Evolutionary conservation across 2,797 vertebrate species (phyloP).

Genomic region (Trachurus trachurus): DNA sequence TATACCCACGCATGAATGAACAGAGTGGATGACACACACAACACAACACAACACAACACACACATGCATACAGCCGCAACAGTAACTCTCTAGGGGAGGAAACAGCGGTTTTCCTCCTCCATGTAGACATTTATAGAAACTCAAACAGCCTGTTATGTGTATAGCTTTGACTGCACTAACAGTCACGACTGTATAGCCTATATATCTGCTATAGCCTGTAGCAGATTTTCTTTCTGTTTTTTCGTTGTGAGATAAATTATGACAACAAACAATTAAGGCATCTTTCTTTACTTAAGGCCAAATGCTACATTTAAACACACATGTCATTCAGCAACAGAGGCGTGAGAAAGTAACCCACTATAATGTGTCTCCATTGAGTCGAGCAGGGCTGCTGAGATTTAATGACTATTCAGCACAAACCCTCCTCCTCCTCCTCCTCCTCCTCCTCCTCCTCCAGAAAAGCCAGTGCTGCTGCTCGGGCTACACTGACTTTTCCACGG

Average conservation of each 20-base stretch:
- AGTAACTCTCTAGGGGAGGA: constrained; percentile 19
- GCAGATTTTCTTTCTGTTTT: background rate
- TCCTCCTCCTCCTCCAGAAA: constrained; percentile 6
- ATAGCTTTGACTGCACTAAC: background rate
- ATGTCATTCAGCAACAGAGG: constrained; percentile 8
- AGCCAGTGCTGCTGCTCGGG: constrained; percentile 21
- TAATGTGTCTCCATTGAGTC: constrained; percentile 16
- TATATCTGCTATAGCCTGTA: background rate
- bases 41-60: constrained; percentile 27
- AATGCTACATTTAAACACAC: constrained; percentile 27
- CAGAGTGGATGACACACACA: constrained; percentile 60
- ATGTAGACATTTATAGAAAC: constrained; percentile 42
- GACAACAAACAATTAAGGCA: background rate
- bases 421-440: constrained; percentile 6
- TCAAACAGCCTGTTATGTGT: constrained; percentile 15
- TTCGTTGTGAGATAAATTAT: constrained; percentile 3
- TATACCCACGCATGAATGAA: constrained; percentile 81
- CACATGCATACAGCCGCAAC: constrained; percentile 44
- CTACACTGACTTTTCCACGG: constrained; percentile 62
- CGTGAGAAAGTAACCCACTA: constrained; percentile 27
- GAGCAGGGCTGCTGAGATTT: constrained; percentile 36
- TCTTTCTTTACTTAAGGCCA: background rate
- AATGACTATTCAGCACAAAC: constrained; percentile 71
- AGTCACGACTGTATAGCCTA: constrained; percentile 49
- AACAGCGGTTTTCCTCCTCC: constrained; percentile 34